A percentile compares a stretch with the other conserved stretches of the same genome.
Evolutionary conservation across 2,113 vertebrate genomes (phyloP).

Genomic region (Silurus glanis): DNA sequence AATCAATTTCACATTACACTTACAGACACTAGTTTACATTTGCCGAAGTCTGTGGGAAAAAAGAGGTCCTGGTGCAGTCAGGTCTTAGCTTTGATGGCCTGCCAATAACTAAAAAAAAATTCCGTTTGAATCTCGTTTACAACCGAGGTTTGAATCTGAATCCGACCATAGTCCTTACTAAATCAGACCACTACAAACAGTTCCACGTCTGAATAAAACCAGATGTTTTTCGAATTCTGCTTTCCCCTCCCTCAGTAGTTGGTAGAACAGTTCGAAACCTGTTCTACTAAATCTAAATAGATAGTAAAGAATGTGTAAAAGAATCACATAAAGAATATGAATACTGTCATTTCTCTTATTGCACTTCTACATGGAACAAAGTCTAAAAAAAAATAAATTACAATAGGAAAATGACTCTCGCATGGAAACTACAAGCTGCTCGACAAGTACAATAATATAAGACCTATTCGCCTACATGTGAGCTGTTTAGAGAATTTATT

Average conservation of each 20-base stretch:
- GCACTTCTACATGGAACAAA: background rate
- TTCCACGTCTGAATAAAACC: background rate
- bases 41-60: background rate
- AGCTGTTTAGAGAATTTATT: background rate
- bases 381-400: background rate
- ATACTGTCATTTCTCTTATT: background rate
- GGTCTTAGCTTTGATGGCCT: background rate
- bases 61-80: background rate
- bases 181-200: background rate
- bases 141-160: background rate
- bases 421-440: background rate
- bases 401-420: background rate
- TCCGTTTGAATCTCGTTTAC: no score
- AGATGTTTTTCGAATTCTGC: background rate
- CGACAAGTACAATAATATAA: background rate
- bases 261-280: background rate
- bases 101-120: background rate
- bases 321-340: background rate
- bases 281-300: background rate
- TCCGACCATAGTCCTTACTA: background rate
- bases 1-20: background rate
- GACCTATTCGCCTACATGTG: background rate
- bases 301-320: no score
- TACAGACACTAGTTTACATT: background rate
- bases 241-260: background rate